phyloP scores from a whole-genome alignment of 2,113 vertebrate species.

The Fukomys damarensis region DNA sequence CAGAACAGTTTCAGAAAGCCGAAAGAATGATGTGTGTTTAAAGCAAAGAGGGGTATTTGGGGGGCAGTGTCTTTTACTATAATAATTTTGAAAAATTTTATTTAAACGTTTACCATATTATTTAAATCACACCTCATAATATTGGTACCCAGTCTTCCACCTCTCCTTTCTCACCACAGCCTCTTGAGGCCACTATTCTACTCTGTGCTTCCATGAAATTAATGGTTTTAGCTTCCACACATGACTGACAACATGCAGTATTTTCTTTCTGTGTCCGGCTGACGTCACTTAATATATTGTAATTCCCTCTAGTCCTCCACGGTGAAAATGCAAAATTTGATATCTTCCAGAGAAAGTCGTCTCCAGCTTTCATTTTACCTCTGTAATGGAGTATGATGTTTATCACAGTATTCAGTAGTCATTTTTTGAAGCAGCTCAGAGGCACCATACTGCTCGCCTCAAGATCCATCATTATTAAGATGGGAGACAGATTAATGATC shows the following conservation, averaged over 20 bases:
- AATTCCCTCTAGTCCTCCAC: neutral
- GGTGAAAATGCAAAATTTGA: conserved; percentile 44
- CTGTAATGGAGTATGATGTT: conserved; percentile 1
- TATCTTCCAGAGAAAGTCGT: conserved; percentile 11
- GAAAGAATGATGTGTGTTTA: neutral
- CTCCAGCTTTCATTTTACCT: conserved; percentile 55
- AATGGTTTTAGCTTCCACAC: neutral
- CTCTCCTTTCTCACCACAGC: too few species aligned
- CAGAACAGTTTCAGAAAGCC: neutral
- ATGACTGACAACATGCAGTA: neutral
- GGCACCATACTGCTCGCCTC: neutral
- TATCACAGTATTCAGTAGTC: neutral
- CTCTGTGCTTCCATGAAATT: neutral
- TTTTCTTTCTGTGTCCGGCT: neutral
- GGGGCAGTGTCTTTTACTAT: neutral
- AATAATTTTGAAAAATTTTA: neutral
- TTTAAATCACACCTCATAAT: neutral
- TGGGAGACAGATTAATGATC: neutral
- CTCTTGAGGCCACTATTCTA: neutral
- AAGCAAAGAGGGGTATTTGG: neutral
- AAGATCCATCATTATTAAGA: neutral
- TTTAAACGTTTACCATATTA: neutral
- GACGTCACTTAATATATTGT: neutral
- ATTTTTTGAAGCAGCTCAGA: conserved; percentile 59
- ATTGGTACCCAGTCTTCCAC: neutral